Base-by-base conservation (phyloP, 2,113 vertebrate species). In the Maccullochella peelii region DNA sequence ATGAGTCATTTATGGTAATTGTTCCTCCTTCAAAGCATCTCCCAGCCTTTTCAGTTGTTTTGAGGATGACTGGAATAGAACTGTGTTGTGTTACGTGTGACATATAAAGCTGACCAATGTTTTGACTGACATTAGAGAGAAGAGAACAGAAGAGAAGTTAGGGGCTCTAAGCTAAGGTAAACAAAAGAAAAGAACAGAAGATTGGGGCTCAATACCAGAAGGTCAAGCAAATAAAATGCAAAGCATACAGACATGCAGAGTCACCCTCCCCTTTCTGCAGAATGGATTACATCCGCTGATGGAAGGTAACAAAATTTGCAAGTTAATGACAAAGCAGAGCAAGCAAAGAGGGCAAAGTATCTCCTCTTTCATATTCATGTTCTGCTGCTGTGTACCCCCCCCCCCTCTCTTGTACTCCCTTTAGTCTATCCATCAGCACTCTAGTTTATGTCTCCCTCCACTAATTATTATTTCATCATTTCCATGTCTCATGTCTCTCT, bases 321-420 rank as follows among this genome's bases (percentile, higher is more conserved):
- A 92, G 86, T 87, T 92, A 93, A 92, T 93, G 88, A 91, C 78
- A 90, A 78, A 86, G 90, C 77, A 89, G 75, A 82, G 79, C 57
- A 82, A 84, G 87, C 81, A 85, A 89, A 85, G 87, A 93, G 93
- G 88, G 88, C 92, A 94, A 93, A 93, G 87, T 85, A 67, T 83
- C 62, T 86, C 75, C 83, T 91, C 86, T 93, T 95, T 88, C 90
- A 95, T 95, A 95, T 95, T 95, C 91, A 94, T 95, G 84, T 83
- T 86, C 73, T 88, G 86, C 81, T 92, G 86, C 82, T 83, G 40
- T 77, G 61, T 66, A 58, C 76, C 54, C 73, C 50, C 7, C 61
- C 67, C 61, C 54, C 77, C 33, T 68, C 38, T 25, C 50, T 18
- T 49, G 6, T 33, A 52, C 66, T 58, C 44, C 49, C 73, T 69